Conservation (phyloP, 2,113 vertebrate species). For the Solea senegalensis region DNA sequence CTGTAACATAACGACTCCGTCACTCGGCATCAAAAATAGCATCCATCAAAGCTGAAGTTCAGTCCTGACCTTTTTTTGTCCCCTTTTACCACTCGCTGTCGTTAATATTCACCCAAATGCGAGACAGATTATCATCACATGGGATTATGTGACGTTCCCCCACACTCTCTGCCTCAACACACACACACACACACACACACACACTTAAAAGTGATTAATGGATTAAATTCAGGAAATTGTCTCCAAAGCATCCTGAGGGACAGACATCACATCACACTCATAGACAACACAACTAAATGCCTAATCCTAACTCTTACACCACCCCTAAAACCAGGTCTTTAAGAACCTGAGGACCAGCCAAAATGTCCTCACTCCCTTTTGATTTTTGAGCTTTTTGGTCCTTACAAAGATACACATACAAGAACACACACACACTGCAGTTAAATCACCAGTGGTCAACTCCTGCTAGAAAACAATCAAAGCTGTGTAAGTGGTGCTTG, state of each 20-base stretch:
- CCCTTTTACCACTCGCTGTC: conserved; percentile 6
- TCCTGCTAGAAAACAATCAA: conserved; percentile 25
- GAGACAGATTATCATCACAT: conserved; percentile 63
- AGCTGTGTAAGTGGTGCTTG: neutral
- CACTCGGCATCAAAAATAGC: no score
- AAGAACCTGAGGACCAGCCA: no score
- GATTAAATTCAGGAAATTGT: conserved; percentile 46
- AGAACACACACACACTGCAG: neutral
- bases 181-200: conserved; percentile 12
- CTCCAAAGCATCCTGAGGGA: neutral
- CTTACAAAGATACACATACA: no score
- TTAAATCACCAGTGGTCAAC: neutral
- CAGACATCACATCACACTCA: conserved; percentile 20
- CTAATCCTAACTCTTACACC: no score
- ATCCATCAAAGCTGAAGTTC: no score
- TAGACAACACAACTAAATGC: neutral
- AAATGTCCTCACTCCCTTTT: no score
- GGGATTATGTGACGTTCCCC: conserved; percentile 49
- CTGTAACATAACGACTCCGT: no score
- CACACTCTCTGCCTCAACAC: neutral
- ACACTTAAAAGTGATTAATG: conserved; percentile 53
- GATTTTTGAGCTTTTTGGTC: no score
- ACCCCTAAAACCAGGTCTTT: no score
- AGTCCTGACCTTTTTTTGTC: conserved; percentile 13
- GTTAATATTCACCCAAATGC: conserved; percentile 28